These are phyloP conservation scores for Astyanax mexicanus DNA, from an alignment of 2,797 vertebrate genomes.

Conservation along the genomic window DNA sequence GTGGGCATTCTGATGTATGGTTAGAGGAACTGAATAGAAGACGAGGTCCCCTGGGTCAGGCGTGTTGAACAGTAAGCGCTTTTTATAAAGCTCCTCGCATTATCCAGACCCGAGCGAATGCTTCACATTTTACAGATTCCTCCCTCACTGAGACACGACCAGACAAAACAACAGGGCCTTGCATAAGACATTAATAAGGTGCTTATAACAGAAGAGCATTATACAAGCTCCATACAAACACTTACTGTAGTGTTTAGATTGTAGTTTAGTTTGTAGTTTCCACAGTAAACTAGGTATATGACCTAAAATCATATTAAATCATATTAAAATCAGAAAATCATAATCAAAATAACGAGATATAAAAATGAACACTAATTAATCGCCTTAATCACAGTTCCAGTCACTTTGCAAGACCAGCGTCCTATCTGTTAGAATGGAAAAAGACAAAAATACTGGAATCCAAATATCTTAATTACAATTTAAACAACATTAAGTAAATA, in stretches of 20 bases:
- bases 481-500: too few species aligned
- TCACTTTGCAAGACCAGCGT: too few species aligned
- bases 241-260: too few species aligned
- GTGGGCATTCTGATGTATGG: conserved; percentile 19
- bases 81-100: conserved; percentile 57
- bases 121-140: conserved; percentile 54
- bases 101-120: conserved; percentile 51
- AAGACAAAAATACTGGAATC: too few species aligned
- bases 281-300: not conserved
- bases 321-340: too few species aligned
- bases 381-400: too few species aligned
- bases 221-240: conserved; percentile 1
- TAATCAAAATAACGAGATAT: too few species aligned
- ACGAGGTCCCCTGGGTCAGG: conserved; percentile 51
- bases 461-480: too few species aligned
- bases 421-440: too few species aligned
- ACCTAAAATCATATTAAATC: not conserved
- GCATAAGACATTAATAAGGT: conserved; percentile 44
- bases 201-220: conserved; percentile 30
- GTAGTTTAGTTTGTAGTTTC: not conserved
- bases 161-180: conserved; percentile 41
- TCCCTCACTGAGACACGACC: conserved; percentile 35
- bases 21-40: conserved; percentile 36
- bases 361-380: too few species aligned
- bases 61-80: conserved; percentile 62